Evolutionary conservation across 2,797 vertebrate species (phyloP).

Genomic region (Clarias platycephalus): DNA sequence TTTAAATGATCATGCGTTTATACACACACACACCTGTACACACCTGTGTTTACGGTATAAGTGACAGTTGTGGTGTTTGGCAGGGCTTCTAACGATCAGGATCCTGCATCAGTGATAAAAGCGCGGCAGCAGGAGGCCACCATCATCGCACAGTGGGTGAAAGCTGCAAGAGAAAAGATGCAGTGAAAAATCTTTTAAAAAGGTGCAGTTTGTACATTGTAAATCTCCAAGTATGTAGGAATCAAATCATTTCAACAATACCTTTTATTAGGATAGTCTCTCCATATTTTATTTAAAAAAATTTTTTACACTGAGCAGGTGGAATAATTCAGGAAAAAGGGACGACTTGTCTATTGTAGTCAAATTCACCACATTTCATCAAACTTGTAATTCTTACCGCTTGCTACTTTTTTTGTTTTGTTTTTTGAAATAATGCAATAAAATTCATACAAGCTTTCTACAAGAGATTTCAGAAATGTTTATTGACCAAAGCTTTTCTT

Average conservation of each 20-base stretch:
- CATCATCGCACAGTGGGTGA: conserved; percentile 82
- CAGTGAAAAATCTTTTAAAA: conserved; percentile 21
- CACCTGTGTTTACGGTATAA: not conserved
- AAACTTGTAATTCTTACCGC: conserved; percentile 34
- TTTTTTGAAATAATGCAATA: not conserved
- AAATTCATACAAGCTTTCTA: not conserved
- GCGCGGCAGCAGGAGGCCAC: conserved; percentile 76
- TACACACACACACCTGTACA: not conserved
- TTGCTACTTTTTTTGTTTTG: not conserved
- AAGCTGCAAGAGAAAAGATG: conserved; percentile 58
- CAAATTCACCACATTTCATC: not conserved
- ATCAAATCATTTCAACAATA: not conserved
- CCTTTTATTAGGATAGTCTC: too few relatives aligned
- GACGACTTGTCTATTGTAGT: too few relatives aligned
- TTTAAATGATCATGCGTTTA: not conserved
- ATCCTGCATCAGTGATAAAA: conserved; percentile 75
- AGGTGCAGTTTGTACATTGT: not conserved
- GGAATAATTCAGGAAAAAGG: not conserved
- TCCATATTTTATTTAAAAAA: too few relatives aligned
- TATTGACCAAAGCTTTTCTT: conserved; percentile 16
- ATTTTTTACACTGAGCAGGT: not conserved
- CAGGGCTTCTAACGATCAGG: conserved; percentile 78
- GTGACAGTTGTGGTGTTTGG: not conserved
- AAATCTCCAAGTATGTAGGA: not conserved
- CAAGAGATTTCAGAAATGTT: conserved; percentile 35